These are phyloP conservation scores for Pygmarrhopalites habei DNA, from an alignment of 1,140 invertebrate genomes.

Conservation along the genomic window DNA sequence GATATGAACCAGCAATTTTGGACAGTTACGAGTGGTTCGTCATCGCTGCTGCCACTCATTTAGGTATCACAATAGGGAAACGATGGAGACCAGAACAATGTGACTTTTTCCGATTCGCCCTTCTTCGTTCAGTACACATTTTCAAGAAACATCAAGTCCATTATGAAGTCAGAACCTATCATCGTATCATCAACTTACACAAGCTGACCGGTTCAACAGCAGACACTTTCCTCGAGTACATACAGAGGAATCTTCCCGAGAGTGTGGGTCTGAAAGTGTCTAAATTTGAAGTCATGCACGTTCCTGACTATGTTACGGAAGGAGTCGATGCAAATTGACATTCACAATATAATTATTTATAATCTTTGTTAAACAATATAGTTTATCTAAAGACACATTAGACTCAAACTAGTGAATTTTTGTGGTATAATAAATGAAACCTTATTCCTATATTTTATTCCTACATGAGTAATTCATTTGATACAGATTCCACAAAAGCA, in stretches of 20 bases:
- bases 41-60: constrained; percentile 65
- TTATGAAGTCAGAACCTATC: constrained; percentile 93
- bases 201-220: constrained; percentile 88
- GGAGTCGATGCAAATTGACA: no score
- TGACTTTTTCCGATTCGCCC: constrained; percentile 63
- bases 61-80: constrained; percentile 65
- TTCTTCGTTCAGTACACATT: constrained; percentile 81
- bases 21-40: constrained; percentile 81
- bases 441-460: no score
- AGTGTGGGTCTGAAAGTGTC: constrained; percentile 92
- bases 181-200: constrained; percentile 70
- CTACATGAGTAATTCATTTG: no score
- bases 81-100: constrained; percentile 65
- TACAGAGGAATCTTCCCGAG: constrained; percentile 94
- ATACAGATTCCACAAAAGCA: no score
- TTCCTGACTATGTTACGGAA: no score
- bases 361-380: no score
- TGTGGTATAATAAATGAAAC: no score
- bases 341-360: no score
- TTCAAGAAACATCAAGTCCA: constrained; percentile 92
- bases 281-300: constrained; percentile 52
- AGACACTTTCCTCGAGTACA: constrained; percentile 92
- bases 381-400: no score
- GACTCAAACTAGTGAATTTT: no score
- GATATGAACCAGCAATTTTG: constrained; percentile 76